These are phyloP conservation scores for Mellivora capensis DNA, from an alignment of 2,113 vertebrate genomes.

Conservation along the genomic window DNA sequence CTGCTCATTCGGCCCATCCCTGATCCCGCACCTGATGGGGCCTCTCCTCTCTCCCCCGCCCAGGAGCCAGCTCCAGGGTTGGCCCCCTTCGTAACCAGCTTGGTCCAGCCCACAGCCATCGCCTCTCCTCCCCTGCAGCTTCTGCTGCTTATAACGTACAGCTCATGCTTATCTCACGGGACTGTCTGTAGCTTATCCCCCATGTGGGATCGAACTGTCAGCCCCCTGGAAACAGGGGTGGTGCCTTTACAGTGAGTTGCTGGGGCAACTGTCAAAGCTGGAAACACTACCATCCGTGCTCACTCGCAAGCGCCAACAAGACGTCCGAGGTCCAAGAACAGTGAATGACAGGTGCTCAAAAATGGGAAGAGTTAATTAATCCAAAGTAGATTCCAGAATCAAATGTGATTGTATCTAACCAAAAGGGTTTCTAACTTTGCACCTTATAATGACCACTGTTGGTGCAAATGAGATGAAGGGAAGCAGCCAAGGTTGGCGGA, in stretches of 20 bases:
- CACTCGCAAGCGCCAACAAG: neutral
- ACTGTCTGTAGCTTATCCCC: fast-evolving
- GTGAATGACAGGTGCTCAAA: neutral
- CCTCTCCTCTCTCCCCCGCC: neutral
- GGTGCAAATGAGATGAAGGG: neutral
- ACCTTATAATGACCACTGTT: neutral
- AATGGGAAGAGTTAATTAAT: neutral
- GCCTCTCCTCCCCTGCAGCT: too few species aligned
- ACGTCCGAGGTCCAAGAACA: neutral
- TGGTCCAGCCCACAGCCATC: too few species aligned
- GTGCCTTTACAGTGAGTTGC: neutral
- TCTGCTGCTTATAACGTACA: neutral
- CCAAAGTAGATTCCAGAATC: neutral
- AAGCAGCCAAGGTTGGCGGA: neutral
- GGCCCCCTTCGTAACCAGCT: neutral
- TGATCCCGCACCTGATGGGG: fast-evolving
- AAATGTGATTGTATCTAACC: fast-evolving
- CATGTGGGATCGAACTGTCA: fast-evolving
- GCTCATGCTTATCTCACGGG: neutral
- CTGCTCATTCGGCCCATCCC: fast-evolving
- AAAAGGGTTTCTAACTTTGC: neutral
- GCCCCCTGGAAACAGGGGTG: neutral
- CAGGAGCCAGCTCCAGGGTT: too few species aligned
- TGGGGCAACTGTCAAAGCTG: neutral
- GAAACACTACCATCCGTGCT: too few species aligned